Evolutionary conservation across 2,797 vertebrate species (phyloP).

Genomic region (Gastrophryne carolinensis): DNA sequence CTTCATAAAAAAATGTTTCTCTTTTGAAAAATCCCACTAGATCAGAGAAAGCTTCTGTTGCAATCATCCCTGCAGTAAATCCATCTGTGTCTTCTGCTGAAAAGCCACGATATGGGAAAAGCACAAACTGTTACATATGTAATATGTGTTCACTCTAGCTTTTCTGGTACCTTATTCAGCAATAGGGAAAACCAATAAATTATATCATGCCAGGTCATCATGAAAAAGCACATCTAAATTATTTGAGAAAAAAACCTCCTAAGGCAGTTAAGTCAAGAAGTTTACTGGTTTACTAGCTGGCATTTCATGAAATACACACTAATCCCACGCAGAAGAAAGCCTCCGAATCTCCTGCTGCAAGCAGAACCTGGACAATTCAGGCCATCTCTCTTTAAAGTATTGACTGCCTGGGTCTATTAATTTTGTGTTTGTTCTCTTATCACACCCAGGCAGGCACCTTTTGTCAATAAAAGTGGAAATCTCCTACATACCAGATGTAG

Average conservation of each 20-base stretch:
- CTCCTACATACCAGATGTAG: slow-evolving; percentile 12
- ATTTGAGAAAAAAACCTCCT: not conserved
- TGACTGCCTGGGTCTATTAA: slow-evolving; percentile 20
- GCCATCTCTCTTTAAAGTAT: slow-evolving; percentile 22
- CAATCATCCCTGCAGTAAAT: not conserved
- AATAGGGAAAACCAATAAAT: not conserved
- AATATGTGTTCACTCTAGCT: not conserved
- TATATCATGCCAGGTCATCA: not conserved
- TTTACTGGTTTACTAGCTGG: not conserved
- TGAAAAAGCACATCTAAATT: not conserved
- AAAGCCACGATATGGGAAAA: not conserved
- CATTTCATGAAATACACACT: slow-evolving; percentile 17
- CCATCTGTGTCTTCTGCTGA: not conserved
- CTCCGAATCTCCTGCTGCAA: slow-evolving; percentile 7
- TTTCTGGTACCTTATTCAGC: not conserved
- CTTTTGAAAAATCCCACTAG: not conserved
- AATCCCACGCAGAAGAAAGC: slow-evolving; percentile 1
- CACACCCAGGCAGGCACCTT: slow-evolving; percentile 30
- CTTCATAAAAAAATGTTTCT: not conserved
- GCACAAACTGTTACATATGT: not conserved
- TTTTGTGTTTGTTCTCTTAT: slow-evolving; percentile 37
- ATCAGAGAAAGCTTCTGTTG: not conserved
- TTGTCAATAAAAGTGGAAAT: slow-evolving; percentile 40
- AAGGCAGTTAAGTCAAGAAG: not conserved
- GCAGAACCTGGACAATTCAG: slow-evolving; percentile 14